Conservation (phyloP, 2,888 invertebrate species). For the Ashinkailepas kermadecensis region DNA sequence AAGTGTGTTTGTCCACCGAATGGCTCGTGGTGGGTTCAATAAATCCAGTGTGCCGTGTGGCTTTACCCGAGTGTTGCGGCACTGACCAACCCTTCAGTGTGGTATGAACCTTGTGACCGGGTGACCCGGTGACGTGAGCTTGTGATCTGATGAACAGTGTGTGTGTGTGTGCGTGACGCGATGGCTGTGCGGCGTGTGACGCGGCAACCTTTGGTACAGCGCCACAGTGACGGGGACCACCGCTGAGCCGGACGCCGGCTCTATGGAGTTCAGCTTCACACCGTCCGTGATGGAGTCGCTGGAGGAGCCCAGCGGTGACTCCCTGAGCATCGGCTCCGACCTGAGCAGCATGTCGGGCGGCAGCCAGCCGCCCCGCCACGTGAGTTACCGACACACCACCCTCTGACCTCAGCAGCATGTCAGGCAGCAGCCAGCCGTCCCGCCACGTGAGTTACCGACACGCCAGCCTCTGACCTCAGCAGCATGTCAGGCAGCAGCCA, state of each 20-base stretch:
- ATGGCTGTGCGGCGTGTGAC: neutral
- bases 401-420: no score
- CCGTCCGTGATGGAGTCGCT: constrained; percentile 49
- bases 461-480: neutral
- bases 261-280: constrained; percentile 50
- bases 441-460: no score
- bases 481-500: neutral
- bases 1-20: no score
- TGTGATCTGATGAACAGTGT: neutral
- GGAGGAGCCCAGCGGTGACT: constrained; percentile 37
- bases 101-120: no score
- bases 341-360: neutral
- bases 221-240: constrained; percentile 36
- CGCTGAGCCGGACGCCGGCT: constrained; percentile 41
- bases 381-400: neutral
- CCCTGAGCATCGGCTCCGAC: neutral
- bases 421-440: no score
- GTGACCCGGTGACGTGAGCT: no score
- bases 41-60: no score
- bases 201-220: neutral
- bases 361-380: neutral
- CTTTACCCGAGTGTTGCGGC: no score
- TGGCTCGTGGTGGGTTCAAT: no score
- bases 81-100: no score
- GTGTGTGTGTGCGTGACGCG: neutral